These are phyloP conservation scores for Drosophila ercepeae DNA, from an alignment of 1,140 invertebrate species.

Conservation along the genomic window DNA sequence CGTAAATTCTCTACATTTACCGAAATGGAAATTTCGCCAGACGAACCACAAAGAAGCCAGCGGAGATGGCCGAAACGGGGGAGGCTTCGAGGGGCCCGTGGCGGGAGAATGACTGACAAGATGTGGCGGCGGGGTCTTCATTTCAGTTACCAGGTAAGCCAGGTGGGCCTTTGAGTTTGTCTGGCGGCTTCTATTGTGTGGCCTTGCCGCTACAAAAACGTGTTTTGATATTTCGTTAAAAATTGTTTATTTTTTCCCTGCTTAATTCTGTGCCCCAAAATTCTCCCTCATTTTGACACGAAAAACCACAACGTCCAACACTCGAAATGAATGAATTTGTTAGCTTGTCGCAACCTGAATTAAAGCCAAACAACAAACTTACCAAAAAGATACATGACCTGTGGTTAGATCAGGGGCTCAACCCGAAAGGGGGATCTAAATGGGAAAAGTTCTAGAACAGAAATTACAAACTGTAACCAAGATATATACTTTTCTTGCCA, in stretches of 20 bases:
- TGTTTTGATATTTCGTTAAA: constrained; percentile 43
- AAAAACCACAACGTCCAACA: constrained; percentile 12
- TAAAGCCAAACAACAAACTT: constrained; percentile 31
- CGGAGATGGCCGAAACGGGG: constrained; percentile 8
- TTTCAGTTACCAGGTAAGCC: constrained; percentile 32
- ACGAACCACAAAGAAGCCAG: constrained; percentile 31
- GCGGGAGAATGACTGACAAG: constrained; percentile 43
- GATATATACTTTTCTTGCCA: neutral
- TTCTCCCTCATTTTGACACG: constrained; percentile 29
- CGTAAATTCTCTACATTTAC: constrained; percentile 73
- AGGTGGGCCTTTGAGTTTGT: constrained; percentile 20
- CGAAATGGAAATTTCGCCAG: constrained; percentile 68
- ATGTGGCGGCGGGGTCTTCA: constrained; percentile 23
- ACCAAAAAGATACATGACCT: constrained; percentile 29
- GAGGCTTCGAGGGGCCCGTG: neutral
- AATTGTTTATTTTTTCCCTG: constrained; percentile 34
- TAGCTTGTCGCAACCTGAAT: constrained; percentile 6
- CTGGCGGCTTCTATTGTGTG: constrained; percentile 23
- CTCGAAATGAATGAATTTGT: constrained; percentile 30
- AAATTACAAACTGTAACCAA: neutral
- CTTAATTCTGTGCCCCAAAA: constrained; percentile 29
- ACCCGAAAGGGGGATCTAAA: neutral
- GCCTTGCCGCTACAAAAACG: constrained; percentile 48
- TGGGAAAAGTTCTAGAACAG: neutral
- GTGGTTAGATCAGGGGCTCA: neutral